Base-by-base conservation (phyloP, 2,888 invertebrate species). In the Tenthredo mesomela region DNA sequence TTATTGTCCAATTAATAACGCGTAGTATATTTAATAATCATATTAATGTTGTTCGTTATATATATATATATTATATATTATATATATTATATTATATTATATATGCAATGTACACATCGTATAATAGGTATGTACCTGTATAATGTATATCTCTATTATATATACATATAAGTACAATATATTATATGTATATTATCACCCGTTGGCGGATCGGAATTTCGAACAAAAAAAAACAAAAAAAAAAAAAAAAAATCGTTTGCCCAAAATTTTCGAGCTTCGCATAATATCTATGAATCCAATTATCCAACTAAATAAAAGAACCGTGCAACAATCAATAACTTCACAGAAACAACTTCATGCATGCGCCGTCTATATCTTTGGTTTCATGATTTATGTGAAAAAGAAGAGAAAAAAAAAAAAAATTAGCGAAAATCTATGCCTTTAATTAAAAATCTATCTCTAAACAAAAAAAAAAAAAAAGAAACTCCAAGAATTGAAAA, bases 21-120 rank as follows among this genome's bases (percentile, higher is more conserved):
- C 88, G 86, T 91, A 91, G 90, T 89, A 89, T 88, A 90, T 91
- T 86, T 88, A 54, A 54, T 61, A 40, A 87, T 90, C 90, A 92
- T 89, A 90, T 92, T 89, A 90, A 92, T 92, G 92, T 92, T 92
- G 90, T 91, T 90, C 90, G 91, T 91, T 91, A 90, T 84, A 83
- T 50, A 82, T 82, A 43, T 67, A 7, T 71, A 73, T 73, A 73
- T 47, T 47, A 67, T 21, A 82, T 82, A 67, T 47, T 70, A 67
- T 47, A 67, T 65, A 43, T 67, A 7, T 37, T 71, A 73, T 73
- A 73, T 47, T 70, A 67, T 47, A 67, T 65, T n/a, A 82, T 47
- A 82, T 85, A 85, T 84, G 85, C 40, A 85, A 75, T 85, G 47
- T 88, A 89, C 86, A 87, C 88, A 89, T 90, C 88, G 78, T 85